Evolutionary conservation across 1,140 invertebrate species (phyloP).

Genomic region (Metopolophium dirhodum): DNA sequence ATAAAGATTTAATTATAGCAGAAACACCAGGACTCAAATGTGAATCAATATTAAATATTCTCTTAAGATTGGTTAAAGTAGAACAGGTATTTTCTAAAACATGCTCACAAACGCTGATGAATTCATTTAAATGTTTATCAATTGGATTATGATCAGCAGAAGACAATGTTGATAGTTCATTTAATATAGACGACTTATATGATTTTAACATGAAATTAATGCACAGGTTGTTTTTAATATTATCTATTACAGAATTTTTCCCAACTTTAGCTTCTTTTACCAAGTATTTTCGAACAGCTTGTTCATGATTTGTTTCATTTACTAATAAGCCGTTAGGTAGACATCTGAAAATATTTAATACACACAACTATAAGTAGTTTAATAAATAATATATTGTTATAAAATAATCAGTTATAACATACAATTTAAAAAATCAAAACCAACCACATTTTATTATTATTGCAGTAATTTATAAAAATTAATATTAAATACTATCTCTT

Average conservation of each 20-base stretch:
- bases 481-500: neutral
- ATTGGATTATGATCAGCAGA: neutral
- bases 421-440: neutral
- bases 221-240: conserved; percentile 23
- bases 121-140: neutral
- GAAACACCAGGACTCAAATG: conserved; percentile 30
- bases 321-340: conserved; percentile 31
- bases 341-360: conserved; percentile 37
- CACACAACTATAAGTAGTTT: neutral
- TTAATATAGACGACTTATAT: neutral
- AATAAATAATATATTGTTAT: neutral
- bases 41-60: conserved; percentile 37
- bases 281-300: conserved; percentile 36
- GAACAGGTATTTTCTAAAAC: conserved; percentile 40
- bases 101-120: conserved; percentile 4
- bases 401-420: neutral
- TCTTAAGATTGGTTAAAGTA: conserved; percentile 11
- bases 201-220: neutral
- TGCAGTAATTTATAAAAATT: neutral
- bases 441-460: neutral
- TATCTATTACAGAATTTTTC: neutral
- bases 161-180: neutral
- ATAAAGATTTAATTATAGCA: conserved; percentile 41
- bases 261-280: conserved; percentile 34
- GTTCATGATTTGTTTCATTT: conserved; percentile 20